phyloP scores from a whole-genome alignment of 2,888 invertebrate species.

The Mesodorylaimus sp. region DNA sequence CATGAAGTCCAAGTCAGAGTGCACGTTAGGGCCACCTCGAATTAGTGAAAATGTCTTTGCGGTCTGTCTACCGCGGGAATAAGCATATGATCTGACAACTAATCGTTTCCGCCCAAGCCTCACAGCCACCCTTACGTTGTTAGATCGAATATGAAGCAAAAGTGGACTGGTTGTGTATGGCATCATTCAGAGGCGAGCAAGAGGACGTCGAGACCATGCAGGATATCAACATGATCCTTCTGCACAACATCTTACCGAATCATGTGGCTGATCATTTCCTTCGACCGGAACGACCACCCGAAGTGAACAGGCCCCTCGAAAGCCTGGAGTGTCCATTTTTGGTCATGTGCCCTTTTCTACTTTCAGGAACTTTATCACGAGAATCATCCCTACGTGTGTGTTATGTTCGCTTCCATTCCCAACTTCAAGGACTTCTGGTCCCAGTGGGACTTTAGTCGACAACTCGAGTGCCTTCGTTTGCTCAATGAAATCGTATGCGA shows the following conservation, averaged over 20 bases:
- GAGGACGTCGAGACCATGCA: constrained; percentile 89
- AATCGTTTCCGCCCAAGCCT: no score
- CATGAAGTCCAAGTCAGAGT: no score
- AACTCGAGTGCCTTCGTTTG: constrained; percentile 74
- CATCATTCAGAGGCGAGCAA: constrained; percentile 69
- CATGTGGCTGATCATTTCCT: constrained; percentile 88
- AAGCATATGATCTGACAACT: no score
- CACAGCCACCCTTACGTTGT: no score
- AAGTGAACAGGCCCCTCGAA: constrained; percentile 35
- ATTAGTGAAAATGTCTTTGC: no score
- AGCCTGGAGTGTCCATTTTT: no score
- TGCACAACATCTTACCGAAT: constrained; percentile 86
- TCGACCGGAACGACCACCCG: constrained; percentile 46
- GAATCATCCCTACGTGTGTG: constrained; percentile 72
- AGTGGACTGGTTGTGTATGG: constrained; percentile 81
- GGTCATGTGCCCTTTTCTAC: no score
- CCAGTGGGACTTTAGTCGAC: constrained; percentile 86
- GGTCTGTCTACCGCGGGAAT: no score
- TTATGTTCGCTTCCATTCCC: constrained; percentile 95
- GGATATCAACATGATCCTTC: constrained; percentile 80
- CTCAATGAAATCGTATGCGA: constrained; percentile 95
- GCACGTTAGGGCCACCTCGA: no score
- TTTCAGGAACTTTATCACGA: constrained; percentile 75
- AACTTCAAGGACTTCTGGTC: constrained; percentile 94
- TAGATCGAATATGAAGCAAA: constrained; percentile 37